Conservation (phyloP, 64 coral and sea anemone species). For the Actinia tenebrosa region DNA sequence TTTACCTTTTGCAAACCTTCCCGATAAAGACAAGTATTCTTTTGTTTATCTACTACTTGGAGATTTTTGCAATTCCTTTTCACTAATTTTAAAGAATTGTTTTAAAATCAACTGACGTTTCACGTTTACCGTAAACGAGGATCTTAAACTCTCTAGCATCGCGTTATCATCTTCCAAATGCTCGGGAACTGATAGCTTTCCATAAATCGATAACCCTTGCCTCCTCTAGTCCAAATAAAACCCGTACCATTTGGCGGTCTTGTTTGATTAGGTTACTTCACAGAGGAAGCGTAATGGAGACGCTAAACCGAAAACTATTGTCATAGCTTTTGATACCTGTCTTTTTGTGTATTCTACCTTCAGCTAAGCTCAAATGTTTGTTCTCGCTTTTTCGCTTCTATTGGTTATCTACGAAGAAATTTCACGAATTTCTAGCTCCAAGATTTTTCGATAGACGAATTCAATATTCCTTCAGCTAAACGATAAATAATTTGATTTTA, state of each 20-base stretch:
- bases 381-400: neutral
- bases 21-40: too few relatives aligned
- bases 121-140: too few relatives aligned
- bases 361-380: neutral
- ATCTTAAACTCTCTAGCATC: too few relatives aligned
- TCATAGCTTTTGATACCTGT: neutral
- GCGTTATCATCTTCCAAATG: neutral
- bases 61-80: too few relatives aligned
- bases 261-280: neutral
- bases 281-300: neutral
- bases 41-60: too few relatives aligned
- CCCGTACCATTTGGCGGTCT: neutral
- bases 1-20: too few relatives aligned
- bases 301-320: neutral
- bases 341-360: neutral
- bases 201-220: neutral
- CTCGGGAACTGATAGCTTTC: neutral
- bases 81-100: too few relatives aligned
- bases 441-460: neutral
- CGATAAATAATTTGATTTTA: neutral
- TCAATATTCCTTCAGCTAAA: neutral
- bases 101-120: too few relatives aligned
- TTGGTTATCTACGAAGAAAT: neutral
- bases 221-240: neutral
- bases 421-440: neutral